Evolutionary conservation across 2,113 vertebrate genomes (phyloP).

Genomic region (Tonatia bakeri): DNA sequence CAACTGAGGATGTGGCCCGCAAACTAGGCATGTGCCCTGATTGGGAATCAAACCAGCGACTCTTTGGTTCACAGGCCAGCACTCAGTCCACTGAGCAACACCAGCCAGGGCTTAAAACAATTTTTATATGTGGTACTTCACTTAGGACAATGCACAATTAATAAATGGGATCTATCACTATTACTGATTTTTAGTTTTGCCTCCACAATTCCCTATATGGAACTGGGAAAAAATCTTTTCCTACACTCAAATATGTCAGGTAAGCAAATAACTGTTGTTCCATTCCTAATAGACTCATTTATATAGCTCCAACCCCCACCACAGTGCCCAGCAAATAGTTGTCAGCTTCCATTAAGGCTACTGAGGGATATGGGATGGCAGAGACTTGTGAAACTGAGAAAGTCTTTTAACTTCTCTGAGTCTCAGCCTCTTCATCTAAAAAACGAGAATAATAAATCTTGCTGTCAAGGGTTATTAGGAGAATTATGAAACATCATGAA

Average conservation of each 20-base stretch:
- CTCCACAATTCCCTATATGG: not conserved
- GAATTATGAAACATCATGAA: not conserved
- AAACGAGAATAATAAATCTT: not conserved
- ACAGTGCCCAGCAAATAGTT: not conserved
- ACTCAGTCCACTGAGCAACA: too few relatives aligned
- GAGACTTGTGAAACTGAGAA: not conserved
- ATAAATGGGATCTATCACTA: not conserved
- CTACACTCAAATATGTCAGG: not conserved
- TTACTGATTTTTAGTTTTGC: constrained; percentile 17
- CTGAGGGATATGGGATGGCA: not conserved
- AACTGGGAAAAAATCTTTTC: not conserved
- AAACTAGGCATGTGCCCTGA: too few relatives aligned
- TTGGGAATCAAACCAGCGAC: too few relatives aligned
- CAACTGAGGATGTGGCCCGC: too few relatives aligned
- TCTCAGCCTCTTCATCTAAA: not conserved
- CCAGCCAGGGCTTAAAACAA: too few relatives aligned
- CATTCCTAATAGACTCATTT: not conserved
- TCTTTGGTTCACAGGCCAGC: too few relatives aligned
- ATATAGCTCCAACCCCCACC: not conserved
- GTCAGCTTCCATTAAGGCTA: not conserved
- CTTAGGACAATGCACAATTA: not conserved
- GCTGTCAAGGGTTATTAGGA: not conserved
- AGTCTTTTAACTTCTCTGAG: not conserved
- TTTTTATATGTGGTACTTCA: not conserved
- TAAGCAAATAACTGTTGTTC: not conserved